A percentile compares a stretch with the other conserved stretches of the same genome.
These are phyloP conservation scores for Dipodomys spectabilis DNA, from an alignment of 2,113 vertebrate genomes.

Conservation along the genomic window DNA sequence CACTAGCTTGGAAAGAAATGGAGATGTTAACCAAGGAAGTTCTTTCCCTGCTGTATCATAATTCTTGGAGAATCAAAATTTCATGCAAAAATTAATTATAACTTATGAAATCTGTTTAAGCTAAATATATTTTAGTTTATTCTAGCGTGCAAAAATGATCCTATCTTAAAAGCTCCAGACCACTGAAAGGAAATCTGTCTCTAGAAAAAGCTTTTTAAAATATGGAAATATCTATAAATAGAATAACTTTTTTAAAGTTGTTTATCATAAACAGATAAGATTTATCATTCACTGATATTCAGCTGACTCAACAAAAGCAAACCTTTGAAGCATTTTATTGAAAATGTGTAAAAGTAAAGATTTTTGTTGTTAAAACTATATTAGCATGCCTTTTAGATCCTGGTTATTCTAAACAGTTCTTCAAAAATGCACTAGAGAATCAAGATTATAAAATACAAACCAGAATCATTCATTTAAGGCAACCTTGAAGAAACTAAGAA, in stretches of 20 bases:
- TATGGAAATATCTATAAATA: conserved; percentile 37
- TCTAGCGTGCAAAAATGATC: neutral
- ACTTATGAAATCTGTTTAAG: neutral
- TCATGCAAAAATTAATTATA: conserved; percentile 36
- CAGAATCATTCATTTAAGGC: conserved; percentile 31
- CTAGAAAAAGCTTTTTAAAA: neutral
- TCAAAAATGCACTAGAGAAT: neutral
- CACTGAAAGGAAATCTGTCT: conserved; percentile 33
- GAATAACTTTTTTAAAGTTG: conserved; percentile 29
- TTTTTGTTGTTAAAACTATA: conserved; percentile 42
- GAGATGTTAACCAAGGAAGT: neutral
- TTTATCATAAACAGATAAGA: neutral
- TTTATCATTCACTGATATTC: neutral
- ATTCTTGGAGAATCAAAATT: neutral
- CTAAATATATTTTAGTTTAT: conserved; percentile 22
- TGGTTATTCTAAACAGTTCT: neutral
- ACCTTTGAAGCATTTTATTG: conserved; percentile 35
- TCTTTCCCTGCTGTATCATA: neutral
- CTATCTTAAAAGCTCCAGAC: neutral
- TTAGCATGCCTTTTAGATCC: conserved; percentile 17
- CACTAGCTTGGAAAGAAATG: neutral
- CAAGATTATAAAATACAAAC: neutral
- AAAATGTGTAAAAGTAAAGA: conserved; percentile 13
- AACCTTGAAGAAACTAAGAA: conserved; percentile 45
- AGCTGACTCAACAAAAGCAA: neutral